A percentile compares a stretch with the other conserved stretches of the same genome.
Evolutionary conservation across 2,888 invertebrate genomes (phyloP).

Genomic region (Caenorhabditis zanzibari): DNA sequence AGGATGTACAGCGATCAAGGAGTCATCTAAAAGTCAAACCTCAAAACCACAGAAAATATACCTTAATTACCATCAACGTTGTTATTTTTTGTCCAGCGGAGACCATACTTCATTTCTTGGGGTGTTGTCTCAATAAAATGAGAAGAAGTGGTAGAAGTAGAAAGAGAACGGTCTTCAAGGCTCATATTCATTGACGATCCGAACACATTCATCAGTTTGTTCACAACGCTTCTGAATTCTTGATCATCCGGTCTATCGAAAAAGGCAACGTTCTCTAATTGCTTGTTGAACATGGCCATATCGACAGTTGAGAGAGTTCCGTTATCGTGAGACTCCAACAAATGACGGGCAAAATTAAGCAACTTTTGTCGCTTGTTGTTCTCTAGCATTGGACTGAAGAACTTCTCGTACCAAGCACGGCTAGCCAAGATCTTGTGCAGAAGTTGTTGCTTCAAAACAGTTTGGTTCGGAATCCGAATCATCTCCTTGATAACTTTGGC

Average conservation of each 20-base stretch:
- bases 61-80: no score
- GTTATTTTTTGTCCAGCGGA: no score
- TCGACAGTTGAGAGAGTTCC: conserved; percentile 24
- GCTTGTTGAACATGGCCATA: not conserved
- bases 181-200: not conserved
- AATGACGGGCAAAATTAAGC: conserved; percentile 23
- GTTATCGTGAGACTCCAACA: conserved; percentile 24
- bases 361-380: conserved; percentile 34
- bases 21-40: no score
- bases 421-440: conserved; percentile 40
- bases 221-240: conserved; percentile 13
- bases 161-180: no score
- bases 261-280: conserved; percentile 23
- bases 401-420: conserved; percentile 34
- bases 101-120: no score
- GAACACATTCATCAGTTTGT: conserved; percentile 28
- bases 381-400: conserved; percentile 21
- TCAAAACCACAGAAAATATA: no score
- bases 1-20: no score
- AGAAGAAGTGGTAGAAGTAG: no score
- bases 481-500: conserved; percentile 3
- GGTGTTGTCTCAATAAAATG: no score
- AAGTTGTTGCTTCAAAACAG: conserved; percentile 40
- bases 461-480: conserved; percentile 34
- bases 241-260: conserved; percentile 38